Percentiles rank a stretch among this genome's conserved stretches.
phyloP scores from a whole-genome alignment of 92 coral and sea anemone species.

The Palythoa heliodiscus region DNA sequence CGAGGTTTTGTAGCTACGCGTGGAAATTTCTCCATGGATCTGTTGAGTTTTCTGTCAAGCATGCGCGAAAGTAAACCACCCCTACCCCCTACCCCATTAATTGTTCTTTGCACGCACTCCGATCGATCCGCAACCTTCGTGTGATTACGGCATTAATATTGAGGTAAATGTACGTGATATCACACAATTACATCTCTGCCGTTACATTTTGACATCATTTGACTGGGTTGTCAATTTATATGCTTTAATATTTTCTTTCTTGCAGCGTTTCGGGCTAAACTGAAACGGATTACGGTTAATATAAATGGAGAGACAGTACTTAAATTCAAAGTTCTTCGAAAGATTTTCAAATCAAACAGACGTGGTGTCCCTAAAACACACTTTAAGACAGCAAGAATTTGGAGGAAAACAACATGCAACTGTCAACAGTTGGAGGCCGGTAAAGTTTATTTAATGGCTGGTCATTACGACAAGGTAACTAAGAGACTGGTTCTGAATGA shows the following conservation, averaged over 20 bases:
- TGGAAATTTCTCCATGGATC: too few species aligned
- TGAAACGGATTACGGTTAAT: neutral
- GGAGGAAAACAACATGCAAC: conserved; percentile 12
- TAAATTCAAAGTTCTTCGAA: conserved; percentile 25
- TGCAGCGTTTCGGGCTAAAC: conserved; percentile 25
- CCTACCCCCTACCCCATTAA: too few species aligned
- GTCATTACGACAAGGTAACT: neutral
- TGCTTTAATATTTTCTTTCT: neutral
- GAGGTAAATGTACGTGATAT: neutral
- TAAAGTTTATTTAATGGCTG: conserved; percentile 24
- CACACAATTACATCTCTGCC: neutral
- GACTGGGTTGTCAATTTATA: neutral
- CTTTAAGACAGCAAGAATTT: neutral
- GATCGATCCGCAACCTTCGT: too few species aligned
- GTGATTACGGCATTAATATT: too few species aligned
- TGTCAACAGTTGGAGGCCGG: neutral
- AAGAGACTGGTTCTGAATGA: neutral
- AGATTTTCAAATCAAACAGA: conserved; percentile 1
- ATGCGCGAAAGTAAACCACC: too few species aligned
- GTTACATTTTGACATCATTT: neutral
- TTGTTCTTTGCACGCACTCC: too few species aligned
- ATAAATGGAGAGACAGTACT: neutral
- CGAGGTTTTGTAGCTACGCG: too few species aligned
- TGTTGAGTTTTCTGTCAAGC: too few species aligned
- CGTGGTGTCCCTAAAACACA: neutral